These are phyloP conservation scores for Orestias chungarensis DNA, from an alignment of 2,797 vertebrate species.

Conservation along the genomic window DNA sequence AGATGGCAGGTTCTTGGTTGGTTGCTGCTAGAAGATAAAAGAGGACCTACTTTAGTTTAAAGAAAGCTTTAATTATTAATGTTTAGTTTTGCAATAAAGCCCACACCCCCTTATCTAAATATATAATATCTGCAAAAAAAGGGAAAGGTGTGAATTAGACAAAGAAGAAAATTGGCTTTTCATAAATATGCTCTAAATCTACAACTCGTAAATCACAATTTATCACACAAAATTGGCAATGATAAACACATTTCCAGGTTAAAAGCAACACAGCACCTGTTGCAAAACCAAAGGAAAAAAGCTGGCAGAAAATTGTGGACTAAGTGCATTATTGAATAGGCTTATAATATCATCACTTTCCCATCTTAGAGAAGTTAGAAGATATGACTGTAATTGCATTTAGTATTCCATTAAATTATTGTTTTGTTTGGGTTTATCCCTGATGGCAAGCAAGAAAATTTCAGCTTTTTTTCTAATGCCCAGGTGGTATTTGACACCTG, in stretches of 20 bases:
- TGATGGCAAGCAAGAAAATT: neutral
- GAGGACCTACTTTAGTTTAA: neutral
- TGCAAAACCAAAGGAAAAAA: neutral
- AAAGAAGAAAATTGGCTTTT: neutral
- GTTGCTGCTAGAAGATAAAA: neutral
- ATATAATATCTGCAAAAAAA: neutral
- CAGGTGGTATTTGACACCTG: neutral
- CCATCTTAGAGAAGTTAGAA: neutral
- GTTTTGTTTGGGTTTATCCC: slow-evolving; percentile 1
- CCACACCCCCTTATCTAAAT: neutral
- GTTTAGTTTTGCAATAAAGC: slow-evolving; percentile 2
- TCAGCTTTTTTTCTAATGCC: neutral
- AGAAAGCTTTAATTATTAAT: neutral
- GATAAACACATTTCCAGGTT: neutral
- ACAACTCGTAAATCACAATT: neutral
- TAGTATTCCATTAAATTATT: slow-evolving; percentile 8
- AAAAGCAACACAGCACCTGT: neutral
- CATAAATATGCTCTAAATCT: neutral
- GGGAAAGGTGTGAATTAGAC: neutral
- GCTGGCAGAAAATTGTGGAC: slow-evolving; percentile 1
- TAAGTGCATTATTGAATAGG: neutral
- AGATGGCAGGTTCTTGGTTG: slow-evolving; percentile 11
- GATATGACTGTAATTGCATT: slow-evolving; percentile 6
- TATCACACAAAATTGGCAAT: neutral
- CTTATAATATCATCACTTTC: slow-evolving; percentile 10